Evolutionary conservation across 2,113 vertebrate species (phyloP), one percentile per base, ranked within the genome.

Genomic region (Sceloporus tristichus): DNA sequence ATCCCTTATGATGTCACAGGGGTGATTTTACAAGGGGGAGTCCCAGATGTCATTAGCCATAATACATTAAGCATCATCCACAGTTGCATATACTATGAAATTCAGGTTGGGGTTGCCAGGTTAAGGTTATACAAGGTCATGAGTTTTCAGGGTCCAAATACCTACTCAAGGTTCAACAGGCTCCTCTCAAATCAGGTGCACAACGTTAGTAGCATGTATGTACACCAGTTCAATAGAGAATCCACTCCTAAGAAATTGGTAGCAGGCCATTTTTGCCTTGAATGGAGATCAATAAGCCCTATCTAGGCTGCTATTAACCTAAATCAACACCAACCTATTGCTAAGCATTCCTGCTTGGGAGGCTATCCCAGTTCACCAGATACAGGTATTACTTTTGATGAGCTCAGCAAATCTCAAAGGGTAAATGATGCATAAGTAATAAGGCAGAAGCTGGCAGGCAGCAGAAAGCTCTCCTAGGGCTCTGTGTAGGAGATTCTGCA

Each of bases 371-470:
- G 3, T 38, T 54, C 87, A 73, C n/a, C 85, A 87, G 14, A 89
- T 90, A 89, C 90, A 88, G 79, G 56, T 53, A 88, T 91, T 89
- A 77, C 13, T 91, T 94, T 85, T 91, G 76, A 91, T 54, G 42
- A 78, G 42, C 76, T 92, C 90, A 93, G 91, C 0, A 11, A 87
- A 86, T 86, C 86, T 94, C 87, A 75, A 75, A 85, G 83, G 65
- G 42, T 56, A 91, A 80, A 27, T 59, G 5, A 14, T 92, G 74
- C 77, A 91, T 92, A 87, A 91, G 88, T 88, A 91, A 84, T 68
- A 56, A 89, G 14, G 65, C 88, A 29, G 29, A 91, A 62, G 29
- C 53, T 40, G 77, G 59, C 42, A 92, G 38, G 81, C 82, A 0
- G 0, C 18, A 5, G 38, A 84, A 85, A 85, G 80, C 77, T 56